Conservation (phyloP, 2,888 invertebrate genomes). For the Drepanosiphum platanoidis region DNA sequence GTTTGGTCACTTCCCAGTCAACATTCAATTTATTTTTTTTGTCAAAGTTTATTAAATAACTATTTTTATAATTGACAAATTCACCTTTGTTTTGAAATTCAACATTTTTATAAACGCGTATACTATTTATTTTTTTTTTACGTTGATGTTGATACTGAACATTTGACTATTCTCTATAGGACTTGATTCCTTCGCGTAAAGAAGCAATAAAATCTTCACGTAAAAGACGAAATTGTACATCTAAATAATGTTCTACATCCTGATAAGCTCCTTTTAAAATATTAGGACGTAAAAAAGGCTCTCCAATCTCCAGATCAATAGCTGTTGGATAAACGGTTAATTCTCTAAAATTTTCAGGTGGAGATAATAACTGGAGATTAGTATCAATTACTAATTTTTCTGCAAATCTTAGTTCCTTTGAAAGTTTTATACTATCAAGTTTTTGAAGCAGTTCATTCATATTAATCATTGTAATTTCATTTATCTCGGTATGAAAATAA, state of each 20-base stretch:
- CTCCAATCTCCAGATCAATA: constrained; percentile 68
- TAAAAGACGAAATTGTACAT: constrained; percentile 80
- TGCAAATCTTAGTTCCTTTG: constrained; percentile 56
- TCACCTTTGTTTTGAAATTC: constrained; percentile 39
- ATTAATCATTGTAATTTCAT: constrained; percentile 43
- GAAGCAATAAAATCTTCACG: constrained; percentile 84
- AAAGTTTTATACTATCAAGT: constrained; percentile 54
- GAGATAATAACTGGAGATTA: constrained; percentile 67
- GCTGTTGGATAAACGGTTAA: constrained; percentile 71
- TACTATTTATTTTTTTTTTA: constrained; percentile 69
- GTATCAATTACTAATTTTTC: constrained; percentile 66
- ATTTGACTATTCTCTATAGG: constrained; percentile 25
- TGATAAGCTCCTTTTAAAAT: constrained; percentile 74
- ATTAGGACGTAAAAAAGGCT: constrained; percentile 71
- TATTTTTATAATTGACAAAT: constrained; percentile 63
- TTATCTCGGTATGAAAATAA: constrained; percentile 56
- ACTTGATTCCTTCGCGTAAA: constrained; percentile 72
- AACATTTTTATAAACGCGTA: constrained; percentile 73
- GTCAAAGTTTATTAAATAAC: constrained; percentile 63
- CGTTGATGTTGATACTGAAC: not conserved
- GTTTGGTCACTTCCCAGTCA: constrained; percentile 70
- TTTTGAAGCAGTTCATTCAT: constrained; percentile 59
- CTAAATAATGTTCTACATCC: constrained; percentile 78
- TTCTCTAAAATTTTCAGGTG: constrained; percentile 70
- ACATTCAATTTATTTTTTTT: constrained; percentile 64